phyloP scores from a whole-genome alignment of 2,113 vertebrate species.

The Oreochromis spilurus region DNA sequence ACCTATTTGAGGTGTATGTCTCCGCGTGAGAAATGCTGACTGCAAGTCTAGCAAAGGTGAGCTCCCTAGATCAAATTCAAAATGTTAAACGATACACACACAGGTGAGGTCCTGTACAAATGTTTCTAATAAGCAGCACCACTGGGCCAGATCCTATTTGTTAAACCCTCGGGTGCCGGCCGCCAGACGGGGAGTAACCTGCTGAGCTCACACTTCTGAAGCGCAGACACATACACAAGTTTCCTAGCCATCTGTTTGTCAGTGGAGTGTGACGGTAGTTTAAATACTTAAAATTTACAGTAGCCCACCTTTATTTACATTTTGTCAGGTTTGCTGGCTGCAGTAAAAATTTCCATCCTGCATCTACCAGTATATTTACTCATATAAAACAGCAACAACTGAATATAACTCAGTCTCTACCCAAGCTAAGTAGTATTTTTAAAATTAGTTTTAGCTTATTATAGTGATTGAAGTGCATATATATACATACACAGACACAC shows the following conservation, averaged over 20 bases:
- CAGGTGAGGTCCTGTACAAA: conserved; percentile 45
- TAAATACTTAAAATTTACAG: background rate
- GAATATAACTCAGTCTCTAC: background rate
- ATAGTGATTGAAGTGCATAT: background rate
- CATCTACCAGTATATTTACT: background rate
- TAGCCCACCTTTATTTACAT: background rate
- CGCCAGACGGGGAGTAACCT: conserved; percentile 38
- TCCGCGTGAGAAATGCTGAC: conserved; percentile 52
- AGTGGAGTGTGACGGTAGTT: conserved; percentile 10
- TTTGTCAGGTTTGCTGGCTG: background rate
- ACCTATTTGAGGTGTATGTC: conserved; percentile 15
- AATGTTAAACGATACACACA: conserved; percentile 47
- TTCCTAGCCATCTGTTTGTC: conserved; percentile 5
- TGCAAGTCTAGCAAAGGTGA: conserved; percentile 42
- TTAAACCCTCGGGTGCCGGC: conserved; percentile 40
- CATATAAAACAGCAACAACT: background rate
- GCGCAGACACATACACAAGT: background rate
- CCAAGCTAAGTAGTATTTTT: background rate
- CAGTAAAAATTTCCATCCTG: background rate
- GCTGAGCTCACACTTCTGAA: conserved; percentile 57
- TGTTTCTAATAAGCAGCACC: conserved; percentile 60
- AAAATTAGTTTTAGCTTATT: background rate
- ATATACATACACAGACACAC: fast-evolving
- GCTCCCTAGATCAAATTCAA: conserved; percentile 53
- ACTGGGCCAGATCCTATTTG: conserved; percentile 56